Evolutionary conservation across 1,140 invertebrate species (phyloP), one percentile per base, ranked within the genome.

Genomic region (Philopotamus ludificatus): DNA sequence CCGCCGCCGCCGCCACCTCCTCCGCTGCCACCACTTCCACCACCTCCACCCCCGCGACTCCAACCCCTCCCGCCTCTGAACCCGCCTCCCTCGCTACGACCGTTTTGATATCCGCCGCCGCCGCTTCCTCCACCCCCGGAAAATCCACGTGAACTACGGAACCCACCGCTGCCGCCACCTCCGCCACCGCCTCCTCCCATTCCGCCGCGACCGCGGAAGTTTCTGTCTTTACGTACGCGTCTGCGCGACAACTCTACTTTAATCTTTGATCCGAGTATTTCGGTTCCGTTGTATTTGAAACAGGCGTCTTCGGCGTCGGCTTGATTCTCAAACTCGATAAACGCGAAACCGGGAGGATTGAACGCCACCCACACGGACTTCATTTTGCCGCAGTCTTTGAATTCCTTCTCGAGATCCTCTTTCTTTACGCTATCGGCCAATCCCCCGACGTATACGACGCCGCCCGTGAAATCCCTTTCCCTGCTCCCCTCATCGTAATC

Each of bases 281-380:
- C 89, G 65, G 87, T 87, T 64, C 95, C 95, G 80, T 98, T 96
- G 73, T 98, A 84, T 71, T 86, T 91, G 77, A 89, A 89, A 76
- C 93, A 94, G 28, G 95, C 94, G 77, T 95, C 89, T 76, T 96
- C 92, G 23, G 96, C 96, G 82, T 98, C 95, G 74, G 93, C 88
- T 73, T 88, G 85, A 77, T 95, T 95, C 79, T 95, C 91, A 84
- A 97, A 99, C 81, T 99, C 96, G 73, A 99, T 92, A 84, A 99
- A 99, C 54, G 97, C 97, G 84, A 99, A 99, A 70, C 95, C 72
- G 89, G 93, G 70, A 92, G 95, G 83, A 71, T 81, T 84, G 69
- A 84, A 81, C 72, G 78, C 79, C 63, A 80, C 92, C 93, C 93
- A 96, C 44, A 97, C 95, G 76, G 90, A 98, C 80, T 91, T 95